Evolutionary conservation across 2,888 invertebrate species (phyloP).

Genomic region (Suillia variegata): DNA sequence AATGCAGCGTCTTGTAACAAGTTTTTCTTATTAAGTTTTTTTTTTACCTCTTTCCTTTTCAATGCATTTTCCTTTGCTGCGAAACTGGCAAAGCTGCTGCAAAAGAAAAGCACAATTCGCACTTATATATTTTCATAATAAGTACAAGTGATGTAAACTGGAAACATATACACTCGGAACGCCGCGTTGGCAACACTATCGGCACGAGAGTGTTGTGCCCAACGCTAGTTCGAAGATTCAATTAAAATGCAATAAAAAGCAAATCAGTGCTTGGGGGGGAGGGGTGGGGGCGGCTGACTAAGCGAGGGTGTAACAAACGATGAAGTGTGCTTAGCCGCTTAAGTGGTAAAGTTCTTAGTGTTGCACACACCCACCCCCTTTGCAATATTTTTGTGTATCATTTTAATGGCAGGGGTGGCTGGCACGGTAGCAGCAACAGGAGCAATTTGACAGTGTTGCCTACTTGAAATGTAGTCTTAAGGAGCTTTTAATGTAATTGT

Average conservation of each 20-base stretch:
- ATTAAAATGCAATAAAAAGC: conserved; percentile 58
- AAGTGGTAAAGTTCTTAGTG: conserved; percentile 21
- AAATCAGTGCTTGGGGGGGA: conserved; percentile 47
- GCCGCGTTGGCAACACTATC: neutral
- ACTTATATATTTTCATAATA: neutral
- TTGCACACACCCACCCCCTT: neutral
- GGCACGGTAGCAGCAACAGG: neutral
- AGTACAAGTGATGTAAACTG: neutral
- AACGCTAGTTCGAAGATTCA: conserved; percentile 50
- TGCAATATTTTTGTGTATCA: no score
- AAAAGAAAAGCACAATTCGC: neutral
- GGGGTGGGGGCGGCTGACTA: neutral
- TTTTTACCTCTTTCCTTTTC: neutral
- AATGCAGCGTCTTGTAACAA: neutral
- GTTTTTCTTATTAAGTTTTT: neutral
- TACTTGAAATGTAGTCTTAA: conserved; percentile 22
- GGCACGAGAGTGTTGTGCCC: neutral
- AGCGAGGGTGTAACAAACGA: no score
- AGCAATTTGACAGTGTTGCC: neutral
- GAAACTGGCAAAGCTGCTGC: no score
- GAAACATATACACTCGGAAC: neutral
- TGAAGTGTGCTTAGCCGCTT: conserved; percentile 13
- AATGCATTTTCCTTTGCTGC: neutral
- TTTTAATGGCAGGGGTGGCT: neutral
- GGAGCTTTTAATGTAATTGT: conserved; percentile 25